Base-by-base conservation (phyloP, 1,140 invertebrate genomes). In the Ericerus pela region DNA sequence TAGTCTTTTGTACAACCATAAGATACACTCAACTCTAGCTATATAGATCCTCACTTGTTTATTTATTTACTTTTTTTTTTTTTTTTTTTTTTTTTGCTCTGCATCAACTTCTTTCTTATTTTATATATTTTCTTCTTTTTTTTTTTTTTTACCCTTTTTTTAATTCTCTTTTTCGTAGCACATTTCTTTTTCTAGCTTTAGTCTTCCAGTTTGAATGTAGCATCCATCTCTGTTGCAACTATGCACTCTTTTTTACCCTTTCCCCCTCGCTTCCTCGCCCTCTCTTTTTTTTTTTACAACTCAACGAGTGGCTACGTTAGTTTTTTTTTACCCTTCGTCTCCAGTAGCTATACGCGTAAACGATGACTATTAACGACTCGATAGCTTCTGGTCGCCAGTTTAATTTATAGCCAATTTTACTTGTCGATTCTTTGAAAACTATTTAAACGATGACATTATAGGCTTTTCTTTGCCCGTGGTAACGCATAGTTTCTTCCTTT, bases 51-150 rank as follows among this genome's bases (percentile, higher is more conserved):
- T 41, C 41, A 52, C 2, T 27, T 29, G 29, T 53, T 53, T 53
- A 24, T 53, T 18, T 10, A 24, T 53, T 22, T 24, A 53, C 51
- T n/a, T 22, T 22, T 53, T 6, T n/a, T 27, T 27, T 16, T 53
- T 29, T 53, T 29, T 53, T 29, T 67, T 61, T 53, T 28, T 24
- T 30, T 54, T 28, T 37, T 31, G 43, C 54, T 52, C 30, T 33
- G 54, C n/a, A n/a, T 54, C 47, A 41, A 24, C 56, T 59, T 56
- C 57, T 55, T 59, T 58, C 57, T 57, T 55, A n/a, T n/a, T n/a
- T n/a, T n/a, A n/a, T n/a, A n/a, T n/a, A n/a, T n/a, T n/a, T n/a
- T n/a, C n/a, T n/a, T n/a, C n/a, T n/a, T n/a, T n/a, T n/a, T n/a
- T n/a, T n/a, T n/a, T n/a, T n/a, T n/a, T n/a, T n/a, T n/a, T n/a